Base-by-base conservation (phyloP, 64 coral and sea anemone species). In the Orbicella faveolata region DNA sequence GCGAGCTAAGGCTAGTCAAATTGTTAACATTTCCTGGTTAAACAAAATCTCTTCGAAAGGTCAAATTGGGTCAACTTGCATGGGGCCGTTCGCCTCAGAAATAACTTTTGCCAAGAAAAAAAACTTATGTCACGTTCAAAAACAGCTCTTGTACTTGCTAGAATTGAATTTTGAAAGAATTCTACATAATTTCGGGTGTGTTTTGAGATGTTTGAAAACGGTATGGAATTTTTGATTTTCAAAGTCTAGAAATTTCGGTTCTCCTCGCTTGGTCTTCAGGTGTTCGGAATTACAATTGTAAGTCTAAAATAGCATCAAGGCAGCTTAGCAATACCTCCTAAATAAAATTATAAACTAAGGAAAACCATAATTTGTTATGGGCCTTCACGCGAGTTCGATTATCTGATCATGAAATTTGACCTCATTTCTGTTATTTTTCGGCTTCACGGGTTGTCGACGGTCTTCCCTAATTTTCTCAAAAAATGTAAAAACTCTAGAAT, bases 351-450 rank as follows among this genome's bases (percentile, higher is more conserved):
- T 62, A 80, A 80, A 80, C 53, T 80, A 62, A 61, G 78, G 52
- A 80, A 80, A 80, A 59, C 53, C 78, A 80, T 80, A 80, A 80
- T 80, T 80, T 80, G 21, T 3, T 62, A 80, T 80, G 78, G 54
- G 52, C 78, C 78, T 61, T 80, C 78, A 61, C 78, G 52, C 54
- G 78, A 80, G 78, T 80, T 80, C 78, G 78, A 80, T 80, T 80
- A 80, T 80, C 78, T 80, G 54, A 62, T 83, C 61, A 66, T 83
- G 61, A 83, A 83, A 83, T 83, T 83, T 83, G 80, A 83, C 61
- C 80, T 83, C 80, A 83, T 83, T 83, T 83, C 62, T 41, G 61
- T 83, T 61, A 83, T 83, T 83, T 83, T 83, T 83, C 61, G 61
- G 80, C 80, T 66, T 83, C 80, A 83, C 18, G 61, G 80, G 19